Base-by-base conservation (phyloP, 2,113 vertebrate genomes). In the Aleadryas rufinucha region DNA sequence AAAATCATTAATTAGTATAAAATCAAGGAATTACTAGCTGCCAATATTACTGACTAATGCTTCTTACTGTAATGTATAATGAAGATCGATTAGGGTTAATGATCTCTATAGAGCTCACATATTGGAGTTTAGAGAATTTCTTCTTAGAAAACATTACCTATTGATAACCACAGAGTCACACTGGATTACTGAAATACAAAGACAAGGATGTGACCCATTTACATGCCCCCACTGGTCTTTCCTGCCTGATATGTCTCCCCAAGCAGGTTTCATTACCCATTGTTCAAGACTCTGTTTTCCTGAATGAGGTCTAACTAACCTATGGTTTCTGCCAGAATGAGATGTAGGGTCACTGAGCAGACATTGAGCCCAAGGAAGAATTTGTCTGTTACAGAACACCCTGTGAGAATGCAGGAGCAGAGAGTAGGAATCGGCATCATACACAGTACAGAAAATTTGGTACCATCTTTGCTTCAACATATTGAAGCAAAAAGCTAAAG, bases 371-470 rank as follows among this genome's bases (percentile, higher is more conserved):
- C 23, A 33, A 21, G 24, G n/a, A 35, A 78, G 35, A 16, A 47
- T 70, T 30, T 44, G 6, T 44, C 15, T 70, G 30, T 70, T 47
- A 54, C 6, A 63, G 35, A 84, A 6, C 5, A 64, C 11, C 13
- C 9, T 28, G 33, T 28, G 45, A 78, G 30, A 74, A 30, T 30
- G 26, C 14, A 64, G 44, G 30, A 84, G 12, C 9, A 28, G 16
- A 37, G 56, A 56, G 52, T 1, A 75, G 56, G 65, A 90, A 50
- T 8, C 0, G 0, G 6, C 11, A 31, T 30, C 9, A 2, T 17
- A 17, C 0, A 0, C 65, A 75, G 8, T 33, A 68, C 6, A 31
- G 33, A 60, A 82, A 60, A 56, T 78, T 33, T 44, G 14, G 33
- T 52, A 41, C 7, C n/a, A 23, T 33, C 28, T 94, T 75, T 69